Evolutionary conservation across 2,888 invertebrate genomes (phyloP).

Genomic region (Rhingia rostrata): DNA sequence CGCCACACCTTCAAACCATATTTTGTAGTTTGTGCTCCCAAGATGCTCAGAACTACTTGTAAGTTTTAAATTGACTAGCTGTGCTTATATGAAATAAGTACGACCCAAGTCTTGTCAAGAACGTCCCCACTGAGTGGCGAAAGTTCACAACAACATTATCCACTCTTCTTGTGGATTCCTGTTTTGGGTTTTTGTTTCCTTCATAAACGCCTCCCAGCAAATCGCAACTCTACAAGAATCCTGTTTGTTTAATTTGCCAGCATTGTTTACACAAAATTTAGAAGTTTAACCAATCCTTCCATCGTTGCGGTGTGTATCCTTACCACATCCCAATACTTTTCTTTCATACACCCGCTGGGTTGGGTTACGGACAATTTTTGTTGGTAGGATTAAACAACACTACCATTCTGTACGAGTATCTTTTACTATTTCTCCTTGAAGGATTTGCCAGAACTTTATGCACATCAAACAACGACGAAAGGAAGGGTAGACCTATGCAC

Average conservation of each 20-base stretch:
- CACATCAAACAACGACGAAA: background rate
- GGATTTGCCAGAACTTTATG: slow-evolving; percentile 1
- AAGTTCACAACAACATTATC: slow-evolving; percentile 45
- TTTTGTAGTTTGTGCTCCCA: no score
- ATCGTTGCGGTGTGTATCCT: slow-evolving; percentile 18
- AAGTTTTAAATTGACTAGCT: no score
- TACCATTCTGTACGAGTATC: background rate
- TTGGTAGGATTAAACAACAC: background rate
- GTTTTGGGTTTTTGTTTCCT: background rate
- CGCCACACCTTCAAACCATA: no score
- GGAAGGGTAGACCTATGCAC: slow-evolving; percentile 31
- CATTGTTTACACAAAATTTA: slow-evolving; percentile 58
- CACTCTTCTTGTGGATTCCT: slow-evolving; percentile 12
- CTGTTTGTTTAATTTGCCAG: slow-evolving; percentile 41
- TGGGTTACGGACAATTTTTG: slow-evolving; percentile 51
- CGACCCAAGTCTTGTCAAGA: background rate
- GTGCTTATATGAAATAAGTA: background rate
- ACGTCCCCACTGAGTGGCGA: slow-evolving; percentile 17
- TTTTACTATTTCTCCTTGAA: background rate
- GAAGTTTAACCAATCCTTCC: slow-evolving; percentile 33
- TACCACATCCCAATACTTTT: slow-evolving; percentile 15
- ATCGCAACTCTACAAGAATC: slow-evolving; percentile 53
- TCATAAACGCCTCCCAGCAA: slow-evolving; percentile 40
- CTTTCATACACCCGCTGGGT: slow-evolving; percentile 19
- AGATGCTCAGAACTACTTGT: no score